These are phyloP conservation scores for Cyphomyrmex costatus DNA, from an alignment of 1,140 invertebrate species.

Conservation along the genomic window DNA sequence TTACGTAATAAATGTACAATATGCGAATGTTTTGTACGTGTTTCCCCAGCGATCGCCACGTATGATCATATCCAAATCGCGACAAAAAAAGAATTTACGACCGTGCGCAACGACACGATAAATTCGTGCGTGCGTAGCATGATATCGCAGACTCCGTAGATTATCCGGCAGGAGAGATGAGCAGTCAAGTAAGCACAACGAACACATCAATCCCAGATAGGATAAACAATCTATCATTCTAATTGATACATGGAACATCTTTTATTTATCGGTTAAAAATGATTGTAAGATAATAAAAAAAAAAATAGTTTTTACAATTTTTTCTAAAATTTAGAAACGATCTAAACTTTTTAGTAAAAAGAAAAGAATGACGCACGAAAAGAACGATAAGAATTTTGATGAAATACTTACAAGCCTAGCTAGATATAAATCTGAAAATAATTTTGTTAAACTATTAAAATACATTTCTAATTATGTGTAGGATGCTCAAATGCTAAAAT, in stretches of 20 bases:
- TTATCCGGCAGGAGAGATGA: background rate
- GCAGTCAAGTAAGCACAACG: background rate
- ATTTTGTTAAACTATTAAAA: no score
- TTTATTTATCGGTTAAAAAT: background rate
- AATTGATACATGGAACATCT: background rate
- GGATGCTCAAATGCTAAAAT: no score
- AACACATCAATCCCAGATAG: constrained; percentile 1
- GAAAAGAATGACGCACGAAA: background rate
- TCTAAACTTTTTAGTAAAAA: background rate
- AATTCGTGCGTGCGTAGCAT: constrained; percentile 46
- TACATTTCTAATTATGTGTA: no score
- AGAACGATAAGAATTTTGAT: no score
- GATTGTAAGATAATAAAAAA: background rate
- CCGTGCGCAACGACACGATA: constrained; percentile 13
- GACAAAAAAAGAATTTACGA: constrained; percentile 18
- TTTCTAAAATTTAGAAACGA: background rate
- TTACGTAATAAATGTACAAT: constrained; percentile 51
- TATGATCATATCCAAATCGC: constrained; percentile 19
- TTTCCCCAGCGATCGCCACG: background rate
- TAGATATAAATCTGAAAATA: no score
- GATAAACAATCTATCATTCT: constrained; percentile 5
- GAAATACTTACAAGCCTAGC: no score
- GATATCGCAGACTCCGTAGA: constrained; percentile 8
- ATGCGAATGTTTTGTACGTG: constrained; percentile 40
- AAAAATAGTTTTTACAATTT: background rate